Evolutionary conservation across 1,140 invertebrate species (phyloP).

Genomic region (Trypoxylus dichotomus): DNA sequence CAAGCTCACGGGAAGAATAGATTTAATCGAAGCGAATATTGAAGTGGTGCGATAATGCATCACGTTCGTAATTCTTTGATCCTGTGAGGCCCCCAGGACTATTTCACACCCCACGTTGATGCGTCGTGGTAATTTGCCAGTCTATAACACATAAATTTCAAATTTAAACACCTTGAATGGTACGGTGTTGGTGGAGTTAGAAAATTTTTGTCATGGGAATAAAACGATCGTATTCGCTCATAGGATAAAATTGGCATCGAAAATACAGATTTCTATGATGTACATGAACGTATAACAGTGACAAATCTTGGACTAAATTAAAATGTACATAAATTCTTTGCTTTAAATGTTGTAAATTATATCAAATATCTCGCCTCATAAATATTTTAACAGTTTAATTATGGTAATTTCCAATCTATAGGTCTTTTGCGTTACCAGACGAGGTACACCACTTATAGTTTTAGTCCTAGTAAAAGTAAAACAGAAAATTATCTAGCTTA

Average conservation of each 20-base stretch:
- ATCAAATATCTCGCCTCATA: too few species aligned
- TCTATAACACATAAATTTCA: conserved; percentile 1
- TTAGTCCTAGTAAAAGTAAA: too few species aligned
- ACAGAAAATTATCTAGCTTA: too few species aligned
- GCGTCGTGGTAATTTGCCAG: background rate
- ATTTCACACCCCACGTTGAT: conserved; percentile 25
- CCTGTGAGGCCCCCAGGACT: conserved; percentile 25
- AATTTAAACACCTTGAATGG: background rate
- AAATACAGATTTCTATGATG: too few species aligned
- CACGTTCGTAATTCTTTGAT: conserved; percentile 35
- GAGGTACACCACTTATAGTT: too few species aligned
- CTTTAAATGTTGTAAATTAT: too few species aligned
- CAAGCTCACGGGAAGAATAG: conserved; percentile 35
- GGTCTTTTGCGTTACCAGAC: too few species aligned
- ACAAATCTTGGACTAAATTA: too few species aligned
- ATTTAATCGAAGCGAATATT: conserved; percentile 40
- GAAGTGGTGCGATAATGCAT: conserved; percentile 36
- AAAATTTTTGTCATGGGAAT: background rate
- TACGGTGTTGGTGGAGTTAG: background rate
- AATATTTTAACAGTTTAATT: too few species aligned
- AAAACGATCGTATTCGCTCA: background rate
- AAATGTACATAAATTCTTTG: too few species aligned
- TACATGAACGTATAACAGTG: too few species aligned
- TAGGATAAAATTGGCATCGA: background rate
- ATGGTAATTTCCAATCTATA: too few species aligned